Evolutionary conservation across 2,113 vertebrate species (phyloP).

Genomic region (Zapus hudsonius): DNA sequence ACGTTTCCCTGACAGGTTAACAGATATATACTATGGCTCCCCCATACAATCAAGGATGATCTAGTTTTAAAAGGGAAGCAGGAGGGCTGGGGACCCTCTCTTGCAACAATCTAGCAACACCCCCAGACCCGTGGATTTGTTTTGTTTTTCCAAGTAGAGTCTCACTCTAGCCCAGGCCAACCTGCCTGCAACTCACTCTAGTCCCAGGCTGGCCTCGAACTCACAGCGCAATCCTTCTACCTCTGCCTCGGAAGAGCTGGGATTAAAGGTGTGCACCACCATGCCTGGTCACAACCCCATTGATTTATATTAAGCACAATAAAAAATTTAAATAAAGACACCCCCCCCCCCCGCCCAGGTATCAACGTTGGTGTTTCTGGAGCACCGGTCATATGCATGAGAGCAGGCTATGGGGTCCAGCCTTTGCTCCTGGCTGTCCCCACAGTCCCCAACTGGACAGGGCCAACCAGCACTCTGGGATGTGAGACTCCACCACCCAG

Average conservation of each 20-base stretch:
- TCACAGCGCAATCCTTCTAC: too few relatives aligned
- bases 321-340: background rate
- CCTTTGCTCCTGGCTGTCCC: background rate
- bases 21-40: too few relatives aligned
- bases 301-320: background rate
- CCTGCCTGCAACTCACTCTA: too few relatives aligned
- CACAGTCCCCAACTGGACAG: background rate
- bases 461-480: fast-evolving
- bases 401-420: fast-evolving
- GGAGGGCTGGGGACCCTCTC: background rate
- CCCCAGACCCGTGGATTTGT: too few relatives aligned
- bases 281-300: background rate
- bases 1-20: too few relatives aligned
- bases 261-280: too few relatives aligned
- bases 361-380: fast-evolving
- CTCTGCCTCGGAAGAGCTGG: too few relatives aligned
- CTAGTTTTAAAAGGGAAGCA: background rate
- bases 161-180: too few relatives aligned
- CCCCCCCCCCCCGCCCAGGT: background rate
- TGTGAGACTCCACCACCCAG: background rate
- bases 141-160: too few relatives aligned
- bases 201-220: too few relatives aligned
- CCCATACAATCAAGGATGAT: background rate
- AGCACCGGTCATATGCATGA: fast-evolving
- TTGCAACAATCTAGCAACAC: too few relatives aligned